phyloP scores from a whole-genome alignment of 1,140 invertebrate genomes.

The Paramacrobiotus metropolitanus region DNA sequence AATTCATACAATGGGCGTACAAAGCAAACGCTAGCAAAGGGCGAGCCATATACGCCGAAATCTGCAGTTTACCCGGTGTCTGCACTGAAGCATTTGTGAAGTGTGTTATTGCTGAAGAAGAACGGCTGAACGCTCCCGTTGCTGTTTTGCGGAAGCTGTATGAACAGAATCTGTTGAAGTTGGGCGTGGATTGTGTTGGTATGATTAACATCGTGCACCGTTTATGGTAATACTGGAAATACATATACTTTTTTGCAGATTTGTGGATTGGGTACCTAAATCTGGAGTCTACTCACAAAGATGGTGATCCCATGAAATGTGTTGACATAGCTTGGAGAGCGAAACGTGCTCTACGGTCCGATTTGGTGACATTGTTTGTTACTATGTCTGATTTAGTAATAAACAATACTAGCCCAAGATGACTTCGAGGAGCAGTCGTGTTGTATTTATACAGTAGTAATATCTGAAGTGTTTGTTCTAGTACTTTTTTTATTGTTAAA shows the following conservation, averaged over 20 bases:
- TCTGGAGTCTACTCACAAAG: slow-evolving; percentile 26
- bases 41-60: background rate
- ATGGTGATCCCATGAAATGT: slow-evolving; percentile 23
- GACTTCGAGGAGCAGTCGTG: background rate
- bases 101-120: slow-evolving; percentile 16
- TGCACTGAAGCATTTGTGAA: slow-evolving; percentile 11
- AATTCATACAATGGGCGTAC: background rate
- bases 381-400: background rate
- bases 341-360: slow-evolving; percentile 23
- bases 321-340: slow-evolving; percentile 26
- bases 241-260: slow-evolving; percentile 14
- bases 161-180: slow-evolving; percentile 16
- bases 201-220: slow-evolving; percentile 3
- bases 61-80: background rate
- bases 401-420: background rate
- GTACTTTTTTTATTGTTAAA: background rate
- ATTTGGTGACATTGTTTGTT: background rate
- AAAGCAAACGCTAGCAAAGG: background rate
- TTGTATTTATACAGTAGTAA: no score
- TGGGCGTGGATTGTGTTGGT: slow-evolving; percentile 14
- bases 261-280: slow-evolving; percentile 34
- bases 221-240: background rate
- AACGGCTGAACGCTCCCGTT: slow-evolving; percentile 12
- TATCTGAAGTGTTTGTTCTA: no score
- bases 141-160: slow-evolving; percentile 12